These are phyloP conservation scores for Heliconius charithonia DNA, from an alignment of 2,888 invertebrate genomes.

Conservation along the genomic window DNA sequence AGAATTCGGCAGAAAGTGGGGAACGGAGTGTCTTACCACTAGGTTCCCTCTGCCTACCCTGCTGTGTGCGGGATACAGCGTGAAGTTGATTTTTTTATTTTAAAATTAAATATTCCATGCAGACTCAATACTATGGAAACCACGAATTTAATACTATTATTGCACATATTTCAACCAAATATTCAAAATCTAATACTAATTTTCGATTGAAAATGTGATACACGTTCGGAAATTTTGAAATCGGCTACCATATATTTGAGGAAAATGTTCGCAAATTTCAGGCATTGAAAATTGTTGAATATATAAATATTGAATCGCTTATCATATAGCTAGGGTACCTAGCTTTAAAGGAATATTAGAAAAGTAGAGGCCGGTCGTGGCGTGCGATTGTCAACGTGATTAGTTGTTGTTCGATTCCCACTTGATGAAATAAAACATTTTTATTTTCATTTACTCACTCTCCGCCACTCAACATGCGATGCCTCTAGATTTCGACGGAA, in stretches of 20 bases:
- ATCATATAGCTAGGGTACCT: background rate
- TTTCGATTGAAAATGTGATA: slow-evolving; percentile 24
- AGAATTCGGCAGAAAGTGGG: no score
- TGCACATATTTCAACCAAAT: background rate
- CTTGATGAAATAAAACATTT: no score
- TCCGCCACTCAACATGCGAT: no score
- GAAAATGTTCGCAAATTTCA: slow-evolving; percentile 23
- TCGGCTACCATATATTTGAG: slow-evolving; percentile 21
- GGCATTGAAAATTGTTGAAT: slow-evolving; percentile 15
- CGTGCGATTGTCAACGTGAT: no score
- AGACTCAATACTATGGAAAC: slow-evolving; percentile 8
- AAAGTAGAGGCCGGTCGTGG: no score
- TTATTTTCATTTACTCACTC: no score
- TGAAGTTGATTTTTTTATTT: no score
- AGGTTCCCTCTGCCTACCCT: no score
- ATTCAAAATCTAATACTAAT: slow-evolving; percentile 23
- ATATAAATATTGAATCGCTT: slow-evolving; percentile 18
- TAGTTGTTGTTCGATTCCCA: no score
- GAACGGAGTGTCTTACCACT: no score
- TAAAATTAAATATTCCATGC: slow-evolving; percentile 26
- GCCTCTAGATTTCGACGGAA: no score
- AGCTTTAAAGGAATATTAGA: background rate
- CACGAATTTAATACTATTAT: background rate
- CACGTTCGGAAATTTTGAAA: slow-evolving; percentile 22
- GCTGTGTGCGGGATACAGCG: no score